Evolutionary conservation across 2,113 vertebrate species (phyloP).

Genomic region (Bos javanicus): DNA sequence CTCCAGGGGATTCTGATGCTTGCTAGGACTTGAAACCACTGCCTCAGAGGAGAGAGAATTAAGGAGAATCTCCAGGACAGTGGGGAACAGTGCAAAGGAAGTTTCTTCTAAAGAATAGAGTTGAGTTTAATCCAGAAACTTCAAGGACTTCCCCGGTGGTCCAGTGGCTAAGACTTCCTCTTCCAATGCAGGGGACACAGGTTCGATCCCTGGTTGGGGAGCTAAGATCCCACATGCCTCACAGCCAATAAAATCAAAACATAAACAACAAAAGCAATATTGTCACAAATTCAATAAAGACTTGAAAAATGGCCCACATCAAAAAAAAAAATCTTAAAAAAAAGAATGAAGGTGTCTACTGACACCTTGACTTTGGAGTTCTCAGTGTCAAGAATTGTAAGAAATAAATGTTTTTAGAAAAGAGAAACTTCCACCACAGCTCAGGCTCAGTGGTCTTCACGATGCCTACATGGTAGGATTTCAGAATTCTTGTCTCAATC

Average conservation of each 20-base stretch:
- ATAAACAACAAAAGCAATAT: neutral
- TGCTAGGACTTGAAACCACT: neutral
- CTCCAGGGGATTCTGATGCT: neutral
- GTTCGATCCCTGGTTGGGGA: neutral
- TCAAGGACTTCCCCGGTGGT: fast-evolving
- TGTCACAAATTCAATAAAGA: neutral
- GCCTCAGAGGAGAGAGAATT: neutral
- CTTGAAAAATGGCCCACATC: neutral
- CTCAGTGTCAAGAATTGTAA: neutral
- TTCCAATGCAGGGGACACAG: neutral
- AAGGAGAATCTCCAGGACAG: neutral
- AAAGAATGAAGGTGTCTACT: neutral
- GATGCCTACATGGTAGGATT: neutral
- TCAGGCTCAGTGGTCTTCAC: neutral
- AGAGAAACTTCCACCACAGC: neutral
- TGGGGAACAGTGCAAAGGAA: neutral
- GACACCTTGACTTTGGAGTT: neutral
- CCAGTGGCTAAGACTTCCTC: neutral
- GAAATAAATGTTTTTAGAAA: neutral
- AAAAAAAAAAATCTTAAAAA: neutral
- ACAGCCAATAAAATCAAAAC: neutral
- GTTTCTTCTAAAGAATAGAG: neutral
- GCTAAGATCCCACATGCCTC: neutral
- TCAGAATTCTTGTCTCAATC: neutral
- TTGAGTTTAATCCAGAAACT: neutral